Evolutionary conservation across 2,797 vertebrate species (phyloP), one percentile per base, ranked within the genome.

Genomic region (Leontopithecus rosalia): DNA sequence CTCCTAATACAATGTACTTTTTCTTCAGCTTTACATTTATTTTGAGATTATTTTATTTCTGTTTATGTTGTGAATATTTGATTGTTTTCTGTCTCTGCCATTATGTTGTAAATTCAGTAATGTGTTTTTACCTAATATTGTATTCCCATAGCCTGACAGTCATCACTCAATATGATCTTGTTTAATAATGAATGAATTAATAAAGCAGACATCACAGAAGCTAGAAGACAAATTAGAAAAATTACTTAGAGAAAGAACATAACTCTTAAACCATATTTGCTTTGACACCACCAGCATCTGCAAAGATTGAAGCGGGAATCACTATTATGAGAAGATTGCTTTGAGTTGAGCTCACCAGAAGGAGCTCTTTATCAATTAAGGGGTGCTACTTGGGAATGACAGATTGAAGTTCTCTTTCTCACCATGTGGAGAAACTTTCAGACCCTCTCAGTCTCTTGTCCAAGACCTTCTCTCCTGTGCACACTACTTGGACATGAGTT

Each of bases 41-140:
- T 96, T 83, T 90, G 55, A 90, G 28, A 14, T 87, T 43, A 64
- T 39, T 57, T 83, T n/a, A 83, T 79, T 91, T 81, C 30, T 79
- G n/a, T 81, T 94, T 94, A 39, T 26, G 14, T n/a, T 73, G 19
- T 76, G 43, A 90, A 30, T 75, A 22, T 61, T 67, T 64, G 57
- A 77, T 91, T 82, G 19, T 75, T 73, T 92, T 79, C 61, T 86
- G 0, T 79, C 52, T 76, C 41, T 80, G 26, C 46, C 30, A 22
- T 83, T 41, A 50, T 33, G n/a, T 14, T 88, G 1, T 90, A 55
- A 64, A 55, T 82, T 57, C 17, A 33, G 8, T n/a, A 50, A 79
- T n/a, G 15, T 90, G 6, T 36, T 89, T 76, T 88, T 72, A 9
- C 41, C 58, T 7, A 41, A 12, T 13, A 3, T 75, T 72, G 33